Conservation (phyloP, 2,797 vertebrate genomes). For the Melanotaenia pygmaea region DNA sequence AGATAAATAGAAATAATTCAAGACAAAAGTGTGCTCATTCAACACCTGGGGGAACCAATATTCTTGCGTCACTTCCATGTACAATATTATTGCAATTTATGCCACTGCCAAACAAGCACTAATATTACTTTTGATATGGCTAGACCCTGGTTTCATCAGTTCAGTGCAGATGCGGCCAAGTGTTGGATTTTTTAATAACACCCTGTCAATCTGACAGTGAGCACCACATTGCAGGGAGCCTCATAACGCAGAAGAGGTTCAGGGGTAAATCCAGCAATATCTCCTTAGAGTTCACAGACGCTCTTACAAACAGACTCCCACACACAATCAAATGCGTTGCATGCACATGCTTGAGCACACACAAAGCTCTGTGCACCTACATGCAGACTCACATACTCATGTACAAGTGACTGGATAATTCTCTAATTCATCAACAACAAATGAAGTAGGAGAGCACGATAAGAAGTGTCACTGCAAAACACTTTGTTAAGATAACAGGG, state of each 20-base stretch:
- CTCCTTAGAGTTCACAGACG: constrained; percentile 67
- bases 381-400: constrained; percentile 5
- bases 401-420: constrained; percentile 24
- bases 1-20: constrained; percentile 70
- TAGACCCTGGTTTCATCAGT: constrained; percentile 77
- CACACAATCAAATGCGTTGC: constrained; percentile 42
- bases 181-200: constrained; percentile 84
- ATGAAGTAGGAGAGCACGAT: constrained; percentile 12
- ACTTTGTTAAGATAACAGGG: constrained; percentile 33
- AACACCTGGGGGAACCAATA: constrained; percentile 75
- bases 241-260: constrained; percentile 74
- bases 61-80: constrained; percentile 72
- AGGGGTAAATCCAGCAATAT: constrained; percentile 79
- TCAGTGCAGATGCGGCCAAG: constrained; percentile 81
- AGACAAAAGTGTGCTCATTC: constrained; percentile 65
- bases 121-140: constrained; percentile 83
- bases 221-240: constrained; percentile 71
- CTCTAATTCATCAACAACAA: constrained; percentile 36
- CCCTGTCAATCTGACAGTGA: constrained; percentile 81
- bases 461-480: constrained; percentile 2
- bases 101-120: constrained; percentile 79
- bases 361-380: background rate
- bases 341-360: background rate
- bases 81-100: constrained; percentile 79
- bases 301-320: constrained; percentile 56